Conservation (phyloP, 2,113 vertebrate species). For the Copsychus sechellarum region DNA sequence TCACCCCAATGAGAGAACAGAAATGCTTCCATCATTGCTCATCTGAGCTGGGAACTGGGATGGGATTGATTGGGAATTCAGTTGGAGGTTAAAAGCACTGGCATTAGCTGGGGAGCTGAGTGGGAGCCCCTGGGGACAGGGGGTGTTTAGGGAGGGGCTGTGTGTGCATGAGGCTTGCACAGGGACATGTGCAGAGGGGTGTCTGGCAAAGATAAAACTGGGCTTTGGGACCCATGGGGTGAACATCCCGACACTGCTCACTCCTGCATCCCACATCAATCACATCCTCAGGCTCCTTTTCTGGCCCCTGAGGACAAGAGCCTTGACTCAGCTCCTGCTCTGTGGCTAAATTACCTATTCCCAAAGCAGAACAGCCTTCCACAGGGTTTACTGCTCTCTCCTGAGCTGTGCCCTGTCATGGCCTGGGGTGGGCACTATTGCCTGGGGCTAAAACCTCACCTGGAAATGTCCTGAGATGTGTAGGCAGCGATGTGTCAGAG, state of each 20-base stretch:
- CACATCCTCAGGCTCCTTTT: not conserved
- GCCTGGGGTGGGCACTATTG: not conserved
- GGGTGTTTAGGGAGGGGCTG: not conserved
- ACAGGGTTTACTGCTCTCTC: not conserved
- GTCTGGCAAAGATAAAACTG: not conserved
- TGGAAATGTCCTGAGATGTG: not conserved
- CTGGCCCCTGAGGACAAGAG: not conserved
- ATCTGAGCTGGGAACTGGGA: not conserved
- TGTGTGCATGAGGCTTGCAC: rapidly evolving
- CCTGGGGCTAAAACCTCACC: not conserved
- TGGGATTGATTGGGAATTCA: slow-evolving; percentile 22
- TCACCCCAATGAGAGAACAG: not conserved
- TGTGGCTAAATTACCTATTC: not conserved
- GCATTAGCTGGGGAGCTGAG: not conserved
- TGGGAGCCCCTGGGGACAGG: not conserved
- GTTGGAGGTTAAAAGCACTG: slow-evolving; percentile 50
- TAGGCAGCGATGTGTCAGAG: too few species aligned
- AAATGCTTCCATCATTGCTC: rapidly evolving
- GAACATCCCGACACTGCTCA: rapidly evolving
- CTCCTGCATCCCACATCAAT: rapidly evolving
- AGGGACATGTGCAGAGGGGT: rapidly evolving
- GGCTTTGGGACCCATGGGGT: not conserved
- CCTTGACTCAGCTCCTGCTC: not conserved
- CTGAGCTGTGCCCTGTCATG: not conserved
- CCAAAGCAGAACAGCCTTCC: not conserved